Evolutionary conservation across 2,113 vertebrate genomes (phyloP).

Genomic region (Mus spicilegus): DNA sequence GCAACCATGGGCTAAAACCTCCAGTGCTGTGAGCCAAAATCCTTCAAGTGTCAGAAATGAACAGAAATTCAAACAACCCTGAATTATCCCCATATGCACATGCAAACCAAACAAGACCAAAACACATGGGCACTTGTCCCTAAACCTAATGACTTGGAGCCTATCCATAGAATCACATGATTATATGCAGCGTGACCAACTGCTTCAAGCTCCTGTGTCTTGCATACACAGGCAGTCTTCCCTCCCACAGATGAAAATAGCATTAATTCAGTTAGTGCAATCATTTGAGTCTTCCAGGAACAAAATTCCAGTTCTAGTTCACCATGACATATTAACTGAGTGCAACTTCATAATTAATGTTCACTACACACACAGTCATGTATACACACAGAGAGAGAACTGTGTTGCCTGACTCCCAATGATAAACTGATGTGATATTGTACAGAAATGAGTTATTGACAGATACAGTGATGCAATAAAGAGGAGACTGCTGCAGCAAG

Average conservation of each 20-base stretch:
- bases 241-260: background rate
- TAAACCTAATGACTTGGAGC: background rate
- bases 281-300: background rate
- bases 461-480: background rate
- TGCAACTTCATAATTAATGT: background rate
- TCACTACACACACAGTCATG: background rate
- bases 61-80: background rate
- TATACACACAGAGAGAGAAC: no score
- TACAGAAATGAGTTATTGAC: constrained; percentile 23
- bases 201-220: background rate
- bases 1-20: background rate
- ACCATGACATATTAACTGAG: no score
- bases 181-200: background rate
- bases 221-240: background rate
- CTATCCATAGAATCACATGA: background rate
- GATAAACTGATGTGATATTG: background rate
- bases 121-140: background rate
- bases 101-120: background rate
- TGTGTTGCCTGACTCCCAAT: background rate
- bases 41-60: background rate
- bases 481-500: background rate
- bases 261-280: background rate
- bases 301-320: background rate
- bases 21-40: background rate
- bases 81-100: background rate